phyloP scores from a whole-genome alignment of 2,888 invertebrate genomes.

The Diloba caeruleocephala region DNA sequence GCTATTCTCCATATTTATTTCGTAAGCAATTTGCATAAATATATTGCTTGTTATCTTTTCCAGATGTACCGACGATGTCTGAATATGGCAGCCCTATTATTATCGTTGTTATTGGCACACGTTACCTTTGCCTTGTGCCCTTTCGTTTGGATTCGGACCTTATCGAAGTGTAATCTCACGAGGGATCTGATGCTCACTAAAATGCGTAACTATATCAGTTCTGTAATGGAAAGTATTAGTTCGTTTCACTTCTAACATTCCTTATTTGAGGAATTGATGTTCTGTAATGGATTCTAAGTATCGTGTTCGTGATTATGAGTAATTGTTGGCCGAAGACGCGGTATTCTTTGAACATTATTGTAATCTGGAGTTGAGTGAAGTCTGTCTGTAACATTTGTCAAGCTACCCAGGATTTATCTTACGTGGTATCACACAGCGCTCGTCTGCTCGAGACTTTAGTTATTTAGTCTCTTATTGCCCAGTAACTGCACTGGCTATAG shows the following conservation, averaged over 20 bases:
- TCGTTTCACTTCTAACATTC: constrained; percentile 28
- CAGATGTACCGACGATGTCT: constrained; percentile 10
- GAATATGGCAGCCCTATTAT: constrained; percentile 46
- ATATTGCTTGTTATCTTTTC: constrained; percentile 7
- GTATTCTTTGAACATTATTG: constrained; percentile 14
- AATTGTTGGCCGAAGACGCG: constrained; percentile 21
- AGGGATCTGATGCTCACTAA: constrained; percentile 9
- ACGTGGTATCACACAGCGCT: no score
- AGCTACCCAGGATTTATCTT: no score
- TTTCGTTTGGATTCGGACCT: constrained; percentile 49
- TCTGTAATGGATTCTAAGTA: constrained; percentile 31
- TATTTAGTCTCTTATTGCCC: no score
- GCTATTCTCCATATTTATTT: constrained; percentile 4
- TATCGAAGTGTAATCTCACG: constrained; percentile 40
- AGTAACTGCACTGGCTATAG: no score
- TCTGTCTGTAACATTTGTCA: no score
- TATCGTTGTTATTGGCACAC: constrained; percentile 52
- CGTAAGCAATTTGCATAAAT: constrained; percentile 6
- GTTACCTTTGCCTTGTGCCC: constrained; percentile 51
- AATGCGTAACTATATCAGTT: constrained; percentile 2
- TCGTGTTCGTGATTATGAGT: constrained; percentile 30
- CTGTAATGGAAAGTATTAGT: constrained; percentile 26
- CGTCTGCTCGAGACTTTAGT: no score
- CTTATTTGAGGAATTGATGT: constrained; percentile 29
- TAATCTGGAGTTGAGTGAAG: constrained; percentile 23